Evolutionary conservation across 2,888 invertebrate species (phyloP), one percentile per base, ranked within the genome.

Genomic region (Lomographa bimaculata): DNA sequence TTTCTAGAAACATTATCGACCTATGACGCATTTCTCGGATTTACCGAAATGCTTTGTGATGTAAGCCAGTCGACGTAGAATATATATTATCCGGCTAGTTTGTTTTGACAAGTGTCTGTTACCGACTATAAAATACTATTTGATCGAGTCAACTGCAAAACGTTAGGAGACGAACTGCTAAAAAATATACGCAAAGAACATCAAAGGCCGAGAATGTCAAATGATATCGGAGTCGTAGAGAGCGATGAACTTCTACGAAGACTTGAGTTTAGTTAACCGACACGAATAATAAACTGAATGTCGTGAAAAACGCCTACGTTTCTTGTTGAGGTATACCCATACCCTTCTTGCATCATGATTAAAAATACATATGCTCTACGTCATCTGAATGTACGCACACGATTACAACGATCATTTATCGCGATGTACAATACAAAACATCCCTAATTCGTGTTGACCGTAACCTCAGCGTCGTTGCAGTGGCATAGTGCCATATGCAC

Each of bases 401-500:
- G 14, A 19, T 23, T 33, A 24, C 9, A 25, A 16, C 6, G 30
- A 49, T 46, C 3, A 12, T 10, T 9, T 7, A 11, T 4, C 7
- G 3, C 27, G 21, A 23, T 34, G 14, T 34, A 34, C 10, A 7
- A 8, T 16, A 28, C 17, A 32, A 24, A 36, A 42, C 30, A 36
- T 25, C 39, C 40, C 29, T 36, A 43, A 41, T 54, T 48, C 46
- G 44, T 43, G 54, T 25, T 71, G 72, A 71, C 70, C 75, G 58
- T 73, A 75, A 74, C 71, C 71, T 60, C 59, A 44, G 19, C 10
- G 21, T 10, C 27, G 44, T 42, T 33, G 42, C 37, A 39, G 46
- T 72, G 71, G 73, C 73, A 74, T 9, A 23, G 29, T 71, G 72
- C 71, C 71, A 71, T 50, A 19, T 60, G 59, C 58, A 60, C 37